Evolutionary conservation across 1,140 invertebrate genomes (phyloP), one percentile per base, ranked within the genome.

Genomic region (Lasioglossum baleicum): DNA sequence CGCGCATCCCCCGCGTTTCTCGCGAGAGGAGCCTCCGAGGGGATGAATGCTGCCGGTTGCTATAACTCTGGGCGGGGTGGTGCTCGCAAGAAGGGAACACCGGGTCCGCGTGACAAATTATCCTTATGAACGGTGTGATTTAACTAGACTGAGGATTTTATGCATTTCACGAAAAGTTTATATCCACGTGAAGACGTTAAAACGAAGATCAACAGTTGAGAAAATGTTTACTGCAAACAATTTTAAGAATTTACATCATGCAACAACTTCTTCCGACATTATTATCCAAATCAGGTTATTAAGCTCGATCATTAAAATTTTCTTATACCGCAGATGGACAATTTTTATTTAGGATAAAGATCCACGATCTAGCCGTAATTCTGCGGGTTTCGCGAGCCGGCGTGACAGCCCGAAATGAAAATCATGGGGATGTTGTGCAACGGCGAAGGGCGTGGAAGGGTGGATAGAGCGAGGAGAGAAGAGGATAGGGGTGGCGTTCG

Each of bases 81-180:
- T 53, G 13, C 15, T 15, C 15, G 51, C 51, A 53, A 53, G 53
- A 73, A 42, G 64, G 26, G 81, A 66, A 80, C 58, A 69, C 82
- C 3, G 83, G 70, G 74, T 82, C 53, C 80, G 82, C 83, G 88
- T 92, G 91, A 93, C 91, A 93, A 93, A 93, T 93, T 93, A 93
- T 90, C 90, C 90, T 93, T 92, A 92, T 91, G 92, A 93, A 92
- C 89, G 90, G 67, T 84, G 82, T 85, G 74, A 86, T 87, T 87
- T 91, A 91, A 92, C 78, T 86, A 79, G 72, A 72, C 75, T 67
- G 68, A 67, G 76, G 60, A 5, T 35, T 35, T 35, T 5, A 35
- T 35, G 35, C 35, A 35, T 35, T 35, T 35, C 1, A 35, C 35
- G 35, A 35, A 3, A 35, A 35, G 5, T 4, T 35, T 4, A 5